Evolutionary conservation across 2,113 vertebrate genomes (phyloP).

Genomic region (Chaetodon trifascialis): DNA sequence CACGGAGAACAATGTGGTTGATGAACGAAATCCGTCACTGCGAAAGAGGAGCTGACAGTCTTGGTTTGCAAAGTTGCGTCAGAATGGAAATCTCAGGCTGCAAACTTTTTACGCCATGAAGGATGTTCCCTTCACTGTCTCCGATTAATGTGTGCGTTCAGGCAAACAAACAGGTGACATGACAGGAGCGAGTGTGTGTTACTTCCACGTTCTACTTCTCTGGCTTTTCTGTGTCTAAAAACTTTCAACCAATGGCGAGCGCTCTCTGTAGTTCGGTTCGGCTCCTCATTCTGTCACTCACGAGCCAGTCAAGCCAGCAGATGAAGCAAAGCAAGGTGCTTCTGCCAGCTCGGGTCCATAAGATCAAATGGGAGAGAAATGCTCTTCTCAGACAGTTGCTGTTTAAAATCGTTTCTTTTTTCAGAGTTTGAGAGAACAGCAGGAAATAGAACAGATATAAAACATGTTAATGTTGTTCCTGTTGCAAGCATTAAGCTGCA

Average conservation of each 20-base stretch:
- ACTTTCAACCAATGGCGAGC: neutral
- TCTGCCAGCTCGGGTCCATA: neutral
- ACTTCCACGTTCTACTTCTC: conserved; percentile 10
- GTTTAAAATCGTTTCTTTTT: neutral
- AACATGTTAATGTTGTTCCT: neutral
- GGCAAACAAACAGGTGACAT: conserved; percentile 21
- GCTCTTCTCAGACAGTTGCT: neutral
- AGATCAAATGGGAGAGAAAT: conserved; percentile 12
- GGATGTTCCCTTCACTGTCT: neutral
- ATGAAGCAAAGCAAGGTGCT: neutral
- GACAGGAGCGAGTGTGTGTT: neutral
- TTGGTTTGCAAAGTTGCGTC: conserved; percentile 25
- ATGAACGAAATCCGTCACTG: conserved; percentile 27
- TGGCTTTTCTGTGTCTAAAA: neutral
- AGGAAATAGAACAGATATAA: neutral
- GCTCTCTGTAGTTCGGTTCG: neutral
- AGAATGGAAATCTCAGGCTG: conserved; percentile 9
- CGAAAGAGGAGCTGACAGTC: conserved; percentile 23
- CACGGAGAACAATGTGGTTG: conserved; percentile 7
- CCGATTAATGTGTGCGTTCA: conserved; percentile 1
- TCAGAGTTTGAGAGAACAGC: neutral
- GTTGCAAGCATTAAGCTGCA: neutral
- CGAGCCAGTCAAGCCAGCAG: neutral
- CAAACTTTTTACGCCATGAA: neutral
- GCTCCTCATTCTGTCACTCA: conserved; percentile 52